Base-by-base conservation (phyloP, 1,140 invertebrate genomes). In the Aphaenogaster rudis region DNA sequence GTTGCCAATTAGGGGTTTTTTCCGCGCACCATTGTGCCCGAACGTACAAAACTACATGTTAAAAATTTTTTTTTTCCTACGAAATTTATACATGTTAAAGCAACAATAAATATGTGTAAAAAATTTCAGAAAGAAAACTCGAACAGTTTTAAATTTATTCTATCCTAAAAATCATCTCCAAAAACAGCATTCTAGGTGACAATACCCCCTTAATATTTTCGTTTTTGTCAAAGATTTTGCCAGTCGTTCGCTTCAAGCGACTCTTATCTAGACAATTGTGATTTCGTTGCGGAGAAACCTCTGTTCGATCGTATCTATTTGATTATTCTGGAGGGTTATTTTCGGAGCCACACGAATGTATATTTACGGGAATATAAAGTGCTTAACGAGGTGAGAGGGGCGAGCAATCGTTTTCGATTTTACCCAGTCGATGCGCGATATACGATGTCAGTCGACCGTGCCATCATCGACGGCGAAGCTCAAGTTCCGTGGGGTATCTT, bases 321-420 rank as follows among this genome's bases (percentile, higher is more conserved):
- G 45, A 2, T 36, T 21, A 39, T 36, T 66, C 13, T 13, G 15
- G 9, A 3, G 15, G 7, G 17, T 8, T 15, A n/a, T 59, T 39
- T 7, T 17, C 39, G 59, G 1, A 8, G n/a, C 2, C 4, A 17
- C 33, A 28, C 36, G 3, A 54, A 21, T 21, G 17, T 80, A 52
- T 50, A 42, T 67, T 42, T 52, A 15, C 13, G 45, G 13, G n/a
- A 74, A 61, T 74, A 61, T 48, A 61, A 84, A 39, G 17, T 39
- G 48, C 13, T 76, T 21, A 13, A 64, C 17, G 17, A 82, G 50
- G 28, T 21, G 57, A 36, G 13, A 48, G 33, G 17, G n/a, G 11
- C 33, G 39, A 48, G 50, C 48, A 17, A 71, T 80, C 13, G 28
- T 11, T 48, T 45, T n/a, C 17, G 59, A 11, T 15, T 63, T 28